Conservation (phyloP, 2,888 invertebrate genomes). For the Drosophila austrosaltans region DNA sequence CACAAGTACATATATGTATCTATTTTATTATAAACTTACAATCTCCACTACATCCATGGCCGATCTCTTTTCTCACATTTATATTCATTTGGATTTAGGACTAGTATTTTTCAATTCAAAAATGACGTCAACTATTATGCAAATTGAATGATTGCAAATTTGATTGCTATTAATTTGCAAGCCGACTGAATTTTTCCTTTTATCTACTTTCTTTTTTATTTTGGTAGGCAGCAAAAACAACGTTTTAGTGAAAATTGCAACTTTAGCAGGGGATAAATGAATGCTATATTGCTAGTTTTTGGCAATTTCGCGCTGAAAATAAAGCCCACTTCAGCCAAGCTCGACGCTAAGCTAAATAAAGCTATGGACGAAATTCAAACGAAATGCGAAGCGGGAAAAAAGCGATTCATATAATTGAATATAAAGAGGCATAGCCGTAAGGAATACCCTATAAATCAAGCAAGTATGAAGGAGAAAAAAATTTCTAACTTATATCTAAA, state of each 20-base stretch:
- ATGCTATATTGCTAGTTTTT: conserved; percentile 23
- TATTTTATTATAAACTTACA: too few relatives aligned
- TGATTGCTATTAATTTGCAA: conserved; percentile 14
- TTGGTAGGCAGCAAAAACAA: not conserved
- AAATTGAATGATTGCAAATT: conserved; percentile 7
- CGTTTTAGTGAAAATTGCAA: not conserved
- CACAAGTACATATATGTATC: too few relatives aligned
- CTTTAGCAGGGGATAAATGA: conserved; percentile 16
- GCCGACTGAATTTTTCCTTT: conserved; percentile 8
- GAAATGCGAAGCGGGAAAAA: conserved; percentile 34
- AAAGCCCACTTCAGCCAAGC: conserved; percentile 29
- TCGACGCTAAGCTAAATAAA: conserved; percentile 64
- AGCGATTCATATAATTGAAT: conserved; percentile 8
- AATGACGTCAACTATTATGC: not conserved
- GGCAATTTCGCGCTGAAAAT: conserved; percentile 36
- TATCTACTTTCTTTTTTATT: not conserved
- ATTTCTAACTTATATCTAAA: too few relatives aligned
- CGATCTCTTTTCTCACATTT: not conserved
- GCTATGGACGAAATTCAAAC: conserved; percentile 62
- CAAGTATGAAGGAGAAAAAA: too few relatives aligned
- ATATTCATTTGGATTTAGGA: not conserved
- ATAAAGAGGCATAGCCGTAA: conserved; percentile 46
- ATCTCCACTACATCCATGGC: too few relatives aligned
- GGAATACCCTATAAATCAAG: conserved; percentile 23
- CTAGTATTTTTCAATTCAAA: not conserved